These are phyloP conservation scores for Hassar affinis DNA, from an alignment of 2,113 vertebrate genomes.

Conservation along the genomic window DNA sequence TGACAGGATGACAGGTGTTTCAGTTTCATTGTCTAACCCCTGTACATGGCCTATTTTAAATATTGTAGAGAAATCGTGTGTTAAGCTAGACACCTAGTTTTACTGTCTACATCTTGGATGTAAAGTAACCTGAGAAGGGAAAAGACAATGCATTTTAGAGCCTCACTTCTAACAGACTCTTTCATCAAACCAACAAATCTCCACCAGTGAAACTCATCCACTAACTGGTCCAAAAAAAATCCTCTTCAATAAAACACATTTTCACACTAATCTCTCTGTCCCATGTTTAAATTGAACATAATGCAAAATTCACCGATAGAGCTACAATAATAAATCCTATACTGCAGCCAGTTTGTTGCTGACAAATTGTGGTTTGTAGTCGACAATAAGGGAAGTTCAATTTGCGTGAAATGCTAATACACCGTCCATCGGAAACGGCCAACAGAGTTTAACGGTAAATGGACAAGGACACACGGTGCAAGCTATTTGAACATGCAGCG, in stretches of 20 bases:
- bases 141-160: too few relatives aligned
- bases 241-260: neutral
- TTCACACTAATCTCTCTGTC: neutral
- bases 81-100: too few relatives aligned
- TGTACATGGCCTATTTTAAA: too few relatives aligned
- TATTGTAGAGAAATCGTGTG: too few relatives aligned
- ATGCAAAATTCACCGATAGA: neutral
- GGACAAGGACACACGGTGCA: slow-evolving; percentile 68
- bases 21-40: too few relatives aligned
- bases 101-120: too few relatives aligned
- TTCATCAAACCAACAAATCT: too few relatives aligned
- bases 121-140: too few relatives aligned
- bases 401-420: slow-evolving; percentile 70
- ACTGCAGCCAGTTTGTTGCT: neutral
- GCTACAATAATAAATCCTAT: neutral
- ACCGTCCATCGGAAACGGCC: slow-evolving; percentile 64
- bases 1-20: too few relatives aligned
- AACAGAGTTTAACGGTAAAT: slow-evolving; percentile 70
- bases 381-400: neutral
- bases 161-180: too few relatives aligned
- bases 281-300: neutral
- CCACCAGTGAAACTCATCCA: neutral
- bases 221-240: slow-evolving; percentile 1
- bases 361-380: slow-evolving; percentile 1
- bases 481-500: slow-evolving; percentile 57